These are phyloP conservation scores for Trimorus sp. DNA, from an alignment of 2,888 invertebrate genomes.

Conservation along the genomic window DNA sequence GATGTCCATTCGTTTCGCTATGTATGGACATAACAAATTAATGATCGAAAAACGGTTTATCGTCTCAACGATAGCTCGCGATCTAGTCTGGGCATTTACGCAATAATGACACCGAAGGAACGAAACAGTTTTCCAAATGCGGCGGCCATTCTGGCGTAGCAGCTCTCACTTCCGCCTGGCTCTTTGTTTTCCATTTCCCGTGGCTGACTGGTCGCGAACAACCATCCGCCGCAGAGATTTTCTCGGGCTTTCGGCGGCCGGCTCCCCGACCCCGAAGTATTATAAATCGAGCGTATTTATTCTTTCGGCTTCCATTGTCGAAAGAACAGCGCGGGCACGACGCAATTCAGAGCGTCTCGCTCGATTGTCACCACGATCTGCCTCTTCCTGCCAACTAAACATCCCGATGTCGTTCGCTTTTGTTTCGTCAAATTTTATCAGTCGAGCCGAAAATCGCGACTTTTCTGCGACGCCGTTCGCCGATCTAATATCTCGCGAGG, in stretches of 20 bases:
- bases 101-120: constrained; percentile 42
- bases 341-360: constrained; percentile 49
- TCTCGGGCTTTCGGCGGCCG: constrained; percentile 42
- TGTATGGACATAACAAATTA: too few species aligned
- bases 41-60: constrained; percentile 21
- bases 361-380: constrained; percentile 43
- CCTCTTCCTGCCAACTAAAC: constrained; percentile 44
- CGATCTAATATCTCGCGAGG: too few species aligned
- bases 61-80: constrained; percentile 4
- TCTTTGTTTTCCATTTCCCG: constrained; percentile 53
- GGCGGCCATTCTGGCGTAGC: constrained; percentile 27
- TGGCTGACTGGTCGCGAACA: constrained; percentile 54
- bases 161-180: constrained; percentile 40
- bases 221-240: constrained; percentile 42
- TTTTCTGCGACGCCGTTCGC: too few species aligned
- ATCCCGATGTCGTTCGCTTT: constrained; percentile 36
- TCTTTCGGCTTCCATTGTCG: constrained; percentile 52
- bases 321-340: constrained; percentile 36
- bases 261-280: constrained; percentile 47
- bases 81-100: constrained; percentile 25
- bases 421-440: constrained; percentile 29
- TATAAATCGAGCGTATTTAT: constrained; percentile 62
- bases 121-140: constrained; percentile 38
- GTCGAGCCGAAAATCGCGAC: constrained; percentile 1
- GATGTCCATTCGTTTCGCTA: too few species aligned